Base-by-base conservation (phyloP, 2,888 invertebrate species). In the Trichacis sp. region DNA sequence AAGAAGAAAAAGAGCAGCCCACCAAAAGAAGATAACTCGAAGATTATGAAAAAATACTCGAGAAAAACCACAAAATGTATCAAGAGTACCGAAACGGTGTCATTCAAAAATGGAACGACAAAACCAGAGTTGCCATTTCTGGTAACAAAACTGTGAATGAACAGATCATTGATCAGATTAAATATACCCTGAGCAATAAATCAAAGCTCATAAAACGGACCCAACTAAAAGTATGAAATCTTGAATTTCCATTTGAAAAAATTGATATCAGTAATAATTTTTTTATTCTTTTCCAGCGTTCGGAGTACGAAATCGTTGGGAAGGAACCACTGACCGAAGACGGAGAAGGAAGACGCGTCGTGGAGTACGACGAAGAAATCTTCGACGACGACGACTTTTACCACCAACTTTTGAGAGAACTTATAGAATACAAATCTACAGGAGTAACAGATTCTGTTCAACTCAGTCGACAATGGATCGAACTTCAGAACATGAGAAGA, bases 301-400 rank as follows among this genome's bases (percentile, higher is more conserved):
- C 92, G 0, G 89, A 91, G 58, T 93, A 92, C 80, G 86, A 88
- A 50, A 89, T 92, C 53, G 77, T 93, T 43, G 93, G 93, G 0
- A 88, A 89, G 75, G 73, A 79, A 63, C 81, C 81, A 14, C 0
- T 30, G 70, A 46, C 40, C 0, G 64, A 68, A 15, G 70, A 77
- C 20, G 70, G 70, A 2, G 79, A 83, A 43, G 77, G 74, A 4
- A 85, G 86, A 49, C 69, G 77, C 40, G 79, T 85, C 60, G 89
- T 89, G 71, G 90, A 91, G 72, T 89, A 90, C 68, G 91, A 94
- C 77, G 77, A 87, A 0, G 94, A 98, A 85, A 93, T 98, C 76
- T 98, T 95, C 85, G 97, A 98, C 83, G 98, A 98, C 79, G 94
- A 93, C 76, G 98, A 98, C 81, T 98, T 98, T 83, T 98, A 98